Evolutionary conservation across 2,888 invertebrate species (phyloP), one percentile per base, ranked within the genome.

Genomic region (Macroteleia sp.): DNA sequence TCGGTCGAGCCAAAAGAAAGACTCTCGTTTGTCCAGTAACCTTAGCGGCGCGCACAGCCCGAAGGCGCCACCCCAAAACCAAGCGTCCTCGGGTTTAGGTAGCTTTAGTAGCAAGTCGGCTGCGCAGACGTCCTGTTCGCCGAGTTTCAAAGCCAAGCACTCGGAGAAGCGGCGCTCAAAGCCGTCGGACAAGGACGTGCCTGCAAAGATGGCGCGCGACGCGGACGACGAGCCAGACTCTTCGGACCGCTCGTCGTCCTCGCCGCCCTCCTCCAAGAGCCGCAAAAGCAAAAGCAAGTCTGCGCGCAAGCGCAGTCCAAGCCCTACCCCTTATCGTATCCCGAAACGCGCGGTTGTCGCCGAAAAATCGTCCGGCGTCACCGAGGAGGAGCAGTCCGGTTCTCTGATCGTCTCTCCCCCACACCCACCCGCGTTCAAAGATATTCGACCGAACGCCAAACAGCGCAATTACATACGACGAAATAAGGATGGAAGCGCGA

Each of bases 391-490:
- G 79, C 89, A 90, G 80, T 90, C 90, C 64, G 90, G 91, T 81
- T 90, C 91, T 22, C 83, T 91, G 67, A 90, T 91, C 79, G 90
- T 89, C 46, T 88, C 91, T 64, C 89, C 91, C 77, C 88, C 90
- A 74, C 89, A 90, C 81, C 90, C 88, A 59, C 88, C 90, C 50
- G 76, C 88, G 73, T 91, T 91, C 83, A 86, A 85, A 80, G 77
- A 77, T 69, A 77, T 80, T 32, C 85, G 91, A 48, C 83, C 87
- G 28, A 89, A 87, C 46, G 82, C 89, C 48, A 90, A 91, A 81
- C 89, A 93, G 85, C 92, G 94, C 62, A 94, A 94, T 89, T 95
- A 95, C 92, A 93, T 95, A 88, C 92, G 95, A 66, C 92, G 95
- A 66, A 95, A 95, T 89, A 92, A 93, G 80, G 93, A 94, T 78